Conservation (phyloP, 2,888 invertebrate genomes). For the Drosophila hawaiiensis region DNA sequence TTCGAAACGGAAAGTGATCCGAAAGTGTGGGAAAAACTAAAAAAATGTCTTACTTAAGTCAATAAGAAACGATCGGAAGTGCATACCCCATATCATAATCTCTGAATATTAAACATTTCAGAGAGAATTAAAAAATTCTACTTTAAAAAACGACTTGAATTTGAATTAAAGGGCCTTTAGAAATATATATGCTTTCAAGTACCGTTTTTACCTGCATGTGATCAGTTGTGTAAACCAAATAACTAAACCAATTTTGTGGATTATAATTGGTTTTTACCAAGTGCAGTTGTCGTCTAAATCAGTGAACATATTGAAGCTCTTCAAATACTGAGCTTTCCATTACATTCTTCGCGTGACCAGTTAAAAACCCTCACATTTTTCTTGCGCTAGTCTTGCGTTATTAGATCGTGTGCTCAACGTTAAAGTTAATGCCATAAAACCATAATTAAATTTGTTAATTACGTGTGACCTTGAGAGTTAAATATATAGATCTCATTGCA, state of each 20-base stretch:
- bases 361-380: not conserved
- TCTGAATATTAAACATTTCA: not conserved
- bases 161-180: not conserved
- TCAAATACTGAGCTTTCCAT: not conserved
- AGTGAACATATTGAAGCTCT: not conserved
- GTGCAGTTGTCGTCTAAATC: not conserved
- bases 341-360: constrained; percentile 12
- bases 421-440: constrained; percentile 36
- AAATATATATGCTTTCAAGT: not conserved
- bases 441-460: constrained; percentile 64
- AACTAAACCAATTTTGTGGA: not conserved
- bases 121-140: not conserved
- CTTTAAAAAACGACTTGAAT: not conserved
- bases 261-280: not conserved
- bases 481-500: constrained; percentile 62
- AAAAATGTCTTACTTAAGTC: not conserved
- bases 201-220: not conserved
- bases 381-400: not conserved
- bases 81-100: not conserved
- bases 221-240: not conserved
- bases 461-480: constrained; percentile 71
- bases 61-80: not conserved
- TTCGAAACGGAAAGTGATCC: constrained; percentile 25
- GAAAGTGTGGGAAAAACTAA: constrained; percentile 34
- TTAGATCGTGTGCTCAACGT: constrained; percentile 25